Base-by-base conservation (phyloP, 2,797 vertebrate species). In the Botia kubotai region DNA sequence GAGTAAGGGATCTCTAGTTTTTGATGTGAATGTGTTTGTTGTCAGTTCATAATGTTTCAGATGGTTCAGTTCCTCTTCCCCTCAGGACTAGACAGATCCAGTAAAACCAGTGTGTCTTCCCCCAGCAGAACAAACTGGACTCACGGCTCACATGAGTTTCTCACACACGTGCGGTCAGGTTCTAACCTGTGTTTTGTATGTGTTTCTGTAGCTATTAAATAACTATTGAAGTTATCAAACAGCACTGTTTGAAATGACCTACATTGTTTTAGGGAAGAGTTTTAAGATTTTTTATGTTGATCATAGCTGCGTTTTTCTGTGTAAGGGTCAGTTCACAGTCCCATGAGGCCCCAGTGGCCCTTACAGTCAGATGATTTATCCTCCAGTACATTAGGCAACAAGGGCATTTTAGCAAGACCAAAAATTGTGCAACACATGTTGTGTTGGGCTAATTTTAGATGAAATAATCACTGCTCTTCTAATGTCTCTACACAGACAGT, bases 1-100 rank as follows among this genome's bases (percentile, higher is more conserved):
- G 7, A 7, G 39, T 6, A 43, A 43, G 39, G 7, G 43, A 33
- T 46, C 0, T 46, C 11, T 46, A 8, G 7, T 46, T 46, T 46
- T 46, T 46, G 8, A 46, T 46, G 43, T 46, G 43, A 46, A 46
- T 55, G 46, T 53, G 60, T 43, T 80, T 4, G 67, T 62, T 68
- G 6, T 73, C 53, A 21, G 21, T 50, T 36, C 21, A 87, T 86
- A 88, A 69, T 83, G 94, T 89, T 92, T 81, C 91, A 91, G 79
- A 83, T 93, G 12, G 83, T 89, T 16, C 90, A 88, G 84, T 89
- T 93, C 55, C 89, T 88, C n/a, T 72, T 89, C 39, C 78, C 86
- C 82, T 86, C 89, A 16, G 89, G 84, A 80, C 71, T 65, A 82
- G 77, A 85, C 85, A 79, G 84, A 14, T 36, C 16, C 12, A 36